Conservation (phyloP, 2,113 vertebrate genomes). For the Epinephelus fuscoguttatus region DNA sequence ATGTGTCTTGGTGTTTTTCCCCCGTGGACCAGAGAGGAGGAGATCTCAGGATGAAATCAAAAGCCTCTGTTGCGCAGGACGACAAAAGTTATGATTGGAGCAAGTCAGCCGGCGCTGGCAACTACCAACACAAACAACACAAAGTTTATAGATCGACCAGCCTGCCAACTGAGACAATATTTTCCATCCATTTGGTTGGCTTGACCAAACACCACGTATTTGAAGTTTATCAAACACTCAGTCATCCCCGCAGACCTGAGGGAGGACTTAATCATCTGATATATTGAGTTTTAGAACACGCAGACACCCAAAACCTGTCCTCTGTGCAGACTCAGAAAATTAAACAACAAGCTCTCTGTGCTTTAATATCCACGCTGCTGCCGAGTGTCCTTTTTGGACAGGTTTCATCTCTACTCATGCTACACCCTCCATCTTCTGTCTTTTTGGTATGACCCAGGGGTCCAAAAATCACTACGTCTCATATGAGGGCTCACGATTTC, state of each 20-base stretch:
- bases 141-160: slow-evolving; percentile 77
- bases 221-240: slow-evolving; percentile 85
- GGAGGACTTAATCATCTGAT: slow-evolving; percentile 75
- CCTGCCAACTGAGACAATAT: slow-evolving; percentile 80
- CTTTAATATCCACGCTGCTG: slow-evolving; percentile 61
- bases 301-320: slow-evolving; percentile 41
- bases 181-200: slow-evolving; percentile 81
- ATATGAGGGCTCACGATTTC: slow-evolving; percentile 41
- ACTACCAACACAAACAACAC: slow-evolving; percentile 77
- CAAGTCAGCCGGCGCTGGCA: slow-evolving; percentile 58
- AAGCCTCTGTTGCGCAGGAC: slow-evolving; percentile 59
- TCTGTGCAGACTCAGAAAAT: slow-evolving; percentile 43
- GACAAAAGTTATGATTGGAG: slow-evolving; percentile 82
- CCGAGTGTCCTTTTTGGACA: slow-evolving; percentile 70
- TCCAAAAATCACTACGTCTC: slow-evolving; percentile 58
- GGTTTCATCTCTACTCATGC: slow-evolving; percentile 59
- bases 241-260: slow-evolving; percentile 78
- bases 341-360: slow-evolving; percentile 44
- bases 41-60: slow-evolving; percentile 63
- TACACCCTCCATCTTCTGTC: slow-evolving; percentile 65
- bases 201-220: slow-evolving; percentile 77
- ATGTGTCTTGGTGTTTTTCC: slow-evolving; percentile 62
- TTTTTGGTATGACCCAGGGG: slow-evolving; percentile 52
- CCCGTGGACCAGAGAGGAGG: slow-evolving; percentile 26
- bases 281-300: slow-evolving; percentile 66